Evolutionary conservation across 2,888 invertebrate genomes (phyloP).

Genomic region (Trichopoda pennipes): DNA sequence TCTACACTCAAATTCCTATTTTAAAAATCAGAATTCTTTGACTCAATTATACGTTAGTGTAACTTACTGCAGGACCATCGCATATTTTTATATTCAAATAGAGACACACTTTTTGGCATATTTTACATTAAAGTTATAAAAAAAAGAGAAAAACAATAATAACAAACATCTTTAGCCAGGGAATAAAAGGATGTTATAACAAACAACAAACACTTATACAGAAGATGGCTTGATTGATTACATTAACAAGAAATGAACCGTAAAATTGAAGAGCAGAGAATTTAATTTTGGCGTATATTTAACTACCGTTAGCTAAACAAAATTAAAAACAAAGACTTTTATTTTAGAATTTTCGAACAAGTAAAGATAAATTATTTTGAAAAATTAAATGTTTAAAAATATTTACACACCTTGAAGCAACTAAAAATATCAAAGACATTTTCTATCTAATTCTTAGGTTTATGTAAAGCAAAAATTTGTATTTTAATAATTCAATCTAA

Average conservation of each 20-base stretch:
- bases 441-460: no score
- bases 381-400: no score
- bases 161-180: neutral
- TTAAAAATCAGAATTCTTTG: no score
- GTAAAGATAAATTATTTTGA: no score
- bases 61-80: neutral
- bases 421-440: no score
- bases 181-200: conserved; percentile 2
- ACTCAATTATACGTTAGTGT: neutral
- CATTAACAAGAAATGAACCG: conserved; percentile 52
- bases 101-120: neutral
- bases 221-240: conserved; percentile 49
- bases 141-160: neutral
- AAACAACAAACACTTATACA: conserved; percentile 25
- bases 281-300: conserved; percentile 20
- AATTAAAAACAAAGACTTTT: neutral
- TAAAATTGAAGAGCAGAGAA: conserved; percentile 18
- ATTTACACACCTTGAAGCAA: no score
- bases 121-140: conserved; percentile 26
- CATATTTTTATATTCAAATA: neutral
- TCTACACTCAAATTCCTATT: no score
- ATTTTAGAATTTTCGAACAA: neutral
- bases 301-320: neutral
- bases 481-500: no score
- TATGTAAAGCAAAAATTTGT: no score